Evolutionary conservation across 2,113 vertebrate genomes (phyloP), one percentile per base, ranked within the genome.

Genomic region (Gambusia affinis): DNA sequence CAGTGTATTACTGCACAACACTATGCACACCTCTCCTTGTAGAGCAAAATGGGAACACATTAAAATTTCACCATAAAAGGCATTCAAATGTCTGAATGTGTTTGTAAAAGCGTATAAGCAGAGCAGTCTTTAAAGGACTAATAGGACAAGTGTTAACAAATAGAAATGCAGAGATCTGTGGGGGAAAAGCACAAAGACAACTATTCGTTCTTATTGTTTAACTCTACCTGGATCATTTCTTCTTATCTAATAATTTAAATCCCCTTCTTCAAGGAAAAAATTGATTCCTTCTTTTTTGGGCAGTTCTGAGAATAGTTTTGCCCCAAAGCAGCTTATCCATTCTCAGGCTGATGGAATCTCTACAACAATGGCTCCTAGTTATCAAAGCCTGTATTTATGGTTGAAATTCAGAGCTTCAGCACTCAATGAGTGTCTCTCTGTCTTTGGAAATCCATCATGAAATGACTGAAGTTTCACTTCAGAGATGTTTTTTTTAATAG

Each of bases 301-400:
- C 85, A 86, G 73, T 31, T 64, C 70, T 72, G 31, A 67, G 64
- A 85, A 84, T 80, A 84, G 79, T 84, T 88, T 69, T 75, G 75
- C 79, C 72, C 78, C 66, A 63, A 68, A 87, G 82, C 79, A 82
- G 83, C 86, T 91, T 88, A 90, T 89, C 80, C 57, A 67, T 60
- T 84, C 72, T 67, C 81, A 73, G 84, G 88, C 83, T 85, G 81
- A 84, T 81, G 74, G 81, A 79, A 90, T 87, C 78, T 37, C 51
- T 87, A 78, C 84, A 83, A 89, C 81, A 90, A 75, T 73, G 75
- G 82, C 64, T 87, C 39, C 75, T 85, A 65, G 4, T 69, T 85
- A 83, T 85, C 78, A 91, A 88, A 89, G 86, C 78, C 77, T 80
- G 72, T 79, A 84, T 91, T 81, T 81, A 24, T 73, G 83, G 79